Percentiles rank a stretch among this genome's conserved stretches.
These are phyloP conservation scores for Hemithea aestivaria DNA, from an alignment of 2,888 invertebrate genomes.

Conservation along the genomic window DNA sequence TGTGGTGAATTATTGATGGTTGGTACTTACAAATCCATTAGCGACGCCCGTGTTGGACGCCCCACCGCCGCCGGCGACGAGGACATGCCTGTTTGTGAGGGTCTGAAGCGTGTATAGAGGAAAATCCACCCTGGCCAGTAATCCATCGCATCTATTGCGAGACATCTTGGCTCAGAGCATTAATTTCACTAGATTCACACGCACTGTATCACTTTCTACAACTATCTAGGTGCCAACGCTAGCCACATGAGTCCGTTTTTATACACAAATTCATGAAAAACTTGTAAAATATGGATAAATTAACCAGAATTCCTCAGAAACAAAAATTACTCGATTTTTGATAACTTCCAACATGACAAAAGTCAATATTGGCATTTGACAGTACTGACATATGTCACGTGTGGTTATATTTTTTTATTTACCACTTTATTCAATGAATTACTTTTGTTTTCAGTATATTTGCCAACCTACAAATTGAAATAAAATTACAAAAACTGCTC, in stretches of 20 bases:
- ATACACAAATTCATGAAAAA: slow-evolving; percentile 39
- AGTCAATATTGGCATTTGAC: slow-evolving; percentile 41
- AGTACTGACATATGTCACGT: slow-evolving; percentile 2
- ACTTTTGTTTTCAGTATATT: too few relatives aligned
- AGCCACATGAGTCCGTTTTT: slow-evolving; percentile 53
- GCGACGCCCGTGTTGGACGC: slow-evolving; percentile 97
- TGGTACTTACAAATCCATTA: slow-evolving; percentile 94
- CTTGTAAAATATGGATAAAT: slow-evolving; percentile 52
- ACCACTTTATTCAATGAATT: too few relatives aligned
- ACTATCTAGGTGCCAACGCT: slow-evolving; percentile 40
- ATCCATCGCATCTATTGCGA: slow-evolving; percentile 81
- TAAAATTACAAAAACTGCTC: too few relatives aligned
- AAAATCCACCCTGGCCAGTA: slow-evolving; percentile 93
- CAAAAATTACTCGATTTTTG: slow-evolving; percentile 60
- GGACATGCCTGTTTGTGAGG: slow-evolving; percentile 93
- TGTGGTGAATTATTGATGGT: slow-evolving; percentile 9
- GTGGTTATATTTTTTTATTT: slow-evolving; percentile 37
- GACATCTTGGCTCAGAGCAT: slow-evolving; percentile 64
- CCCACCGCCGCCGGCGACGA: slow-evolving; percentile 98
- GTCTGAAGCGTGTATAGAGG: slow-evolving; percentile 95
- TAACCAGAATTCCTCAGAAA: slow-evolving; percentile 41
- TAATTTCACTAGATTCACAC: slow-evolving; percentile 40
- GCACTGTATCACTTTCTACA: slow-evolving; percentile 31
- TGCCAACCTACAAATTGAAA: too few relatives aligned
- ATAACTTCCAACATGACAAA: slow-evolving; percentile 74